Conservation (phyloP, 2,888 invertebrate genomes). For the Perithous albicinctus region DNA sequence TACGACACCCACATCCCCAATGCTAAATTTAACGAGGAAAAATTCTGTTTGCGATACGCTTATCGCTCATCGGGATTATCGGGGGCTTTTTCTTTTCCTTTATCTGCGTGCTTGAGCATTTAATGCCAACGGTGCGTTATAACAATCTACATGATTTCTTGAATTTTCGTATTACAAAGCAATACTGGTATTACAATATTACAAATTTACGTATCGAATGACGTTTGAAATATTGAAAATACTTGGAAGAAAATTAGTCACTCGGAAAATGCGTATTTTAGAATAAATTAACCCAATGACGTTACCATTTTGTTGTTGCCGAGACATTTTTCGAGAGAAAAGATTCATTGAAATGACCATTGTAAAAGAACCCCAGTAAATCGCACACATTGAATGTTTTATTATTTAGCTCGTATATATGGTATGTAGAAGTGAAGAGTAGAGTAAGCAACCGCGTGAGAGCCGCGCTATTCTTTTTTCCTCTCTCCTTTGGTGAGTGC, state of each 20-base stretch:
- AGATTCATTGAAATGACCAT: background rate
- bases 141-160: no score
- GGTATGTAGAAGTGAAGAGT: background rate
- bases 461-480: constrained; percentile 27
- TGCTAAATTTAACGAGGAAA: background rate
- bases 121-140: background rate
- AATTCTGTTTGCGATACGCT: background rate
- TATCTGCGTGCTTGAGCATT: background rate
- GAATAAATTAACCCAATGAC: background rate
- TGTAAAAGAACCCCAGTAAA: background rate
- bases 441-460: constrained; percentile 20
- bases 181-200: no score
- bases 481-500: constrained; percentile 54
- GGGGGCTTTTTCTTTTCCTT: constrained; percentile 22
- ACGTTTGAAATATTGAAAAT: background rate
- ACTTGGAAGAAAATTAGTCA: background rate
- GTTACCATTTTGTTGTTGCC: background rate
- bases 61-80: constrained; percentile 16
- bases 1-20: constrained; percentile 1
- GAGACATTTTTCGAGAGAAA: background rate
- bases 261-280: background rate
- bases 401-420: constrained; percentile 1
- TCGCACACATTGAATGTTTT: constrained; percentile 1
- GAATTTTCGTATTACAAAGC: no score
- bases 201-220: no score